These are phyloP conservation scores for Neoscelio sp. DNA, from an alignment of 2,888 invertebrate species.

Conservation along the genomic window DNA sequence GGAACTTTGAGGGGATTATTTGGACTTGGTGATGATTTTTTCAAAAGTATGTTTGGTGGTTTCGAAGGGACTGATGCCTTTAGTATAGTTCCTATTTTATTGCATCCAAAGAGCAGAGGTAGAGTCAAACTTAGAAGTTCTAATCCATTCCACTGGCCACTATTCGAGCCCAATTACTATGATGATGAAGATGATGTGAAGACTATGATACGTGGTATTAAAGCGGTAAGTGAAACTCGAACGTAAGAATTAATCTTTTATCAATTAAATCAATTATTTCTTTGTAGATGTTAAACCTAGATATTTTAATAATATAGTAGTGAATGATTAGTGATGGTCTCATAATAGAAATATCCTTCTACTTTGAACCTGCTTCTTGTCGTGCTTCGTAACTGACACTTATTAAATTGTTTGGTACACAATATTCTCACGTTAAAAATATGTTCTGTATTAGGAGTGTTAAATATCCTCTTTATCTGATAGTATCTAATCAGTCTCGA, in stretches of 20 bases:
- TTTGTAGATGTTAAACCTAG: too few relatives aligned
- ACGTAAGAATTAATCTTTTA: too few relatives aligned
- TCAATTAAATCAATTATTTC: too few relatives aligned
- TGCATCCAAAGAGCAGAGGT: conserved; percentile 91
- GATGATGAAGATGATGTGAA: conserved; percentile 88
- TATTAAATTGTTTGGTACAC: conserved; percentile 1
- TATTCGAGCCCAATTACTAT: conserved; percentile 93
- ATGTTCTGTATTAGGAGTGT: conserved; percentile 5
- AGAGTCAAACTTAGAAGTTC: conserved; percentile 88
- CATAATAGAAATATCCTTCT: too few relatives aligned
- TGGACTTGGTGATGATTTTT: conserved; percentile 87
- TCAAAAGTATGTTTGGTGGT: conserved; percentile 84
- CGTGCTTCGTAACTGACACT: background rate
- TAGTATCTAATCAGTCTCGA: conserved; percentile 12
- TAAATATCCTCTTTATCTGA: conserved; percentile 15
- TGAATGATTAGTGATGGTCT: too few relatives aligned
- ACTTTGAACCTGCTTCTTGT: conserved; percentile 2
- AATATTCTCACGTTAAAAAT: background rate
- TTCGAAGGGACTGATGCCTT: conserved; percentile 85
- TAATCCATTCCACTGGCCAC: conserved; percentile 90
- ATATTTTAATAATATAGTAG: too few relatives aligned
- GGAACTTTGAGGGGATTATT: conserved; percentile 87
- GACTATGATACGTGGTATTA: conserved; percentile 89
- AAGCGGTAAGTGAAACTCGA: conserved; percentile 86
- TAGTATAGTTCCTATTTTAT: conserved; percentile 89